These are phyloP conservation scores for Ptilonorhynchus violaceus DNA, from an alignment of 2,113 vertebrate genomes.

Conservation along the genomic window DNA sequence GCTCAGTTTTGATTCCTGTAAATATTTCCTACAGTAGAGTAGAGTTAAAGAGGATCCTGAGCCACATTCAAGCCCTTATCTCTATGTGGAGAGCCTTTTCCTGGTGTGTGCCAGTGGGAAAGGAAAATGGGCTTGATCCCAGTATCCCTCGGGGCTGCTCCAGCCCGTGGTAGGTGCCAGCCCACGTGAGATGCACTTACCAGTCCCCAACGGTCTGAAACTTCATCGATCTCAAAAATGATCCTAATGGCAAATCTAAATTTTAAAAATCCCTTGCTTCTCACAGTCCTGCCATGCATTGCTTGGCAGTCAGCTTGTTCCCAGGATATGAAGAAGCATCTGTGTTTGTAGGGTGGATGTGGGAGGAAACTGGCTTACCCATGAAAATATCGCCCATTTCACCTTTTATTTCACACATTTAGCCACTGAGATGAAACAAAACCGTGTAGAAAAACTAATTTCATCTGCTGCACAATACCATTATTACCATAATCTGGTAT, in stretches of 20 bases:
- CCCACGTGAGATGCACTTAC: not conserved
- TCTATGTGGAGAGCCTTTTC: not conserved
- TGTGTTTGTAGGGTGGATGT: not conserved
- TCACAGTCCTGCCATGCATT: not conserved
- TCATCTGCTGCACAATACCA: constrained; percentile 26
- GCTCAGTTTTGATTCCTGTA: not conserved
- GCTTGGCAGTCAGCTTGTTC: not conserved
- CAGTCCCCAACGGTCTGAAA: not conserved
- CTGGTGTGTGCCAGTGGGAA: not conserved
- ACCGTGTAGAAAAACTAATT: constrained; percentile 44
- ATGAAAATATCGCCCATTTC: constrained; percentile 28
- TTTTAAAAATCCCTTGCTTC: not conserved
- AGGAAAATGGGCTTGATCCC: not conserved
- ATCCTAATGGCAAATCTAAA: not conserved
- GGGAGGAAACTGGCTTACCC: not conserved
- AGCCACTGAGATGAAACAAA: constrained; percentile 50
- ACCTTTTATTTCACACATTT: constrained; percentile 46
- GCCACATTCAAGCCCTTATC: not conserved
- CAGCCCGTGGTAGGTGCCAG: not conserved
- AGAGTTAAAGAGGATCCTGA: not conserved
- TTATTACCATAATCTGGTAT: constrained; percentile 48
- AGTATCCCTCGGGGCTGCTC: not conserved
- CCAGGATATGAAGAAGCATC: not conserved
- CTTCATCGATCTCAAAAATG: not conserved
- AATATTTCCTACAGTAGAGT: not conserved